These are phyloP conservation scores for Rhyacophila brunnea DNA, from an alignment of 1,140 invertebrate species.

Conservation along the genomic window DNA sequence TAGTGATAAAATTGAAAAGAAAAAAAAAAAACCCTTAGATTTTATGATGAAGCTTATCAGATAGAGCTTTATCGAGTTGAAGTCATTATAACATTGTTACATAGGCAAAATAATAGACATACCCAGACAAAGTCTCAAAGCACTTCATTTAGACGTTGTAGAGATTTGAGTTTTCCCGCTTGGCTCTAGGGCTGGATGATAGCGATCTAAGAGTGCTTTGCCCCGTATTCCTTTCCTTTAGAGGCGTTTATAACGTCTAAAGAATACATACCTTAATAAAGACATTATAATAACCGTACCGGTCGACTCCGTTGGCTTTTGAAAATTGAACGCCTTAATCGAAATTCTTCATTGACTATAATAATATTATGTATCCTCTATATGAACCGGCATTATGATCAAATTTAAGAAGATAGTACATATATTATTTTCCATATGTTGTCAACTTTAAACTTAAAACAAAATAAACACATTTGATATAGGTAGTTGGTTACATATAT, in stretches of 20 bases:
- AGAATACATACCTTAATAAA: slow-evolving; percentile 21
- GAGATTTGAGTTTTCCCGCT: not conserved
- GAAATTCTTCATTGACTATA: not conserved
- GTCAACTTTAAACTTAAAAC: too few relatives aligned
- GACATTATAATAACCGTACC: slow-evolving; percentile 19
- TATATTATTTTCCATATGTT: too few relatives aligned
- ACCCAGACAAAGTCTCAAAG: slow-evolving; percentile 1
- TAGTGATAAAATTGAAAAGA: too few relatives aligned
- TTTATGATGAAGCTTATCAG: not conserved
- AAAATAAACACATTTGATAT: too few relatives aligned
- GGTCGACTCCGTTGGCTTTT: not conserved
- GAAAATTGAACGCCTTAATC: slow-evolving; percentile 5
- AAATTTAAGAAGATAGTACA: too few relatives aligned
- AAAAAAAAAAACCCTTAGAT: too few relatives aligned
- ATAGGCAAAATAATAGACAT: slow-evolving; percentile 32
- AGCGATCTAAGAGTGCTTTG: slow-evolving; percentile 5
- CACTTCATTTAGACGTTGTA: slow-evolving; percentile 24
- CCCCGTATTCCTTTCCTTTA: slow-evolving; percentile 6
- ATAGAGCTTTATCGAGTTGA: slow-evolving; percentile 24
- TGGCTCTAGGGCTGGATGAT: slow-evolving; percentile 1
- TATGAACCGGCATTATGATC: too few relatives aligned
- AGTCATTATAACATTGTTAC: slow-evolving; percentile 31
- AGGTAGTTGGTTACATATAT: too few relatives aligned
- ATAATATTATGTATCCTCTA: too few relatives aligned
- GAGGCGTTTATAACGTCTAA: slow-evolving; percentile 20